phyloP scores from a whole-genome alignment of 2,797 vertebrate genomes.

The Nannoperca obscura region DNA sequence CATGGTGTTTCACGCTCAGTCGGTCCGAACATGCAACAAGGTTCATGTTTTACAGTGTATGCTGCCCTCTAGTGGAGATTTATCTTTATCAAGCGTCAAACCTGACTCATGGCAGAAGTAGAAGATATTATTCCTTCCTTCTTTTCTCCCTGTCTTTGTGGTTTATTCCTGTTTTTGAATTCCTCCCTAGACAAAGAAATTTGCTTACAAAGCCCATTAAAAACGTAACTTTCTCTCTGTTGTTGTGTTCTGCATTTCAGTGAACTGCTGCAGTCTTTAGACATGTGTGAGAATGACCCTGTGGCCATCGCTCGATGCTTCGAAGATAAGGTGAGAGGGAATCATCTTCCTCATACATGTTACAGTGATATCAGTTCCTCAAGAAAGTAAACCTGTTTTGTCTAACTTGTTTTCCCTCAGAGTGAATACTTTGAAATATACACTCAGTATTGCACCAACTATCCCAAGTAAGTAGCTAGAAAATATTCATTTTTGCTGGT shows the following conservation, averaged over 20 bases:
- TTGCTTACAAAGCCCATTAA: not conserved
- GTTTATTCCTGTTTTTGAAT: not conserved
- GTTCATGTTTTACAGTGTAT: slow-evolving; percentile 25
- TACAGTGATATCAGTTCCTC: not conserved
- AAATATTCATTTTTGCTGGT: not conserved
- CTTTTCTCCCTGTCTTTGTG: not conserved
- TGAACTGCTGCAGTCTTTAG: slow-evolving; percentile 92
- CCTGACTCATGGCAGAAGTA: not conserved
- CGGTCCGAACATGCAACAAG: not conserved
- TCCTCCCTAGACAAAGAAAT: not conserved
- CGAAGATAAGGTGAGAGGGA: slow-evolving; percentile 90
- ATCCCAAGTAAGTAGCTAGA: slow-evolving; percentile 92
- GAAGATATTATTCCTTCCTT: not conserved
- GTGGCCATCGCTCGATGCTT: slow-evolving; percentile 96
- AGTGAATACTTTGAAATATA: slow-evolving; percentile 98
- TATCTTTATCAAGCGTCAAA: not conserved
- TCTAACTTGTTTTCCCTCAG: slow-evolving; percentile 78
- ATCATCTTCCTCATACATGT: not conserved
- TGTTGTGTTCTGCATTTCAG: slow-evolving; percentile 74
- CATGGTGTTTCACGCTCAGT: not conserved
- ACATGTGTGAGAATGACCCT: slow-evolving; percentile 92
- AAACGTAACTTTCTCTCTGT: not conserved
- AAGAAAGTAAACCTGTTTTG: not conserved
- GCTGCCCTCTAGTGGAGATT: slow-evolving; percentile 67
- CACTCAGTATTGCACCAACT: slow-evolving; percentile 99